phyloP scores from a whole-genome alignment of 2,113 vertebrate genomes.

The Alligator mississippiensis region DNA sequence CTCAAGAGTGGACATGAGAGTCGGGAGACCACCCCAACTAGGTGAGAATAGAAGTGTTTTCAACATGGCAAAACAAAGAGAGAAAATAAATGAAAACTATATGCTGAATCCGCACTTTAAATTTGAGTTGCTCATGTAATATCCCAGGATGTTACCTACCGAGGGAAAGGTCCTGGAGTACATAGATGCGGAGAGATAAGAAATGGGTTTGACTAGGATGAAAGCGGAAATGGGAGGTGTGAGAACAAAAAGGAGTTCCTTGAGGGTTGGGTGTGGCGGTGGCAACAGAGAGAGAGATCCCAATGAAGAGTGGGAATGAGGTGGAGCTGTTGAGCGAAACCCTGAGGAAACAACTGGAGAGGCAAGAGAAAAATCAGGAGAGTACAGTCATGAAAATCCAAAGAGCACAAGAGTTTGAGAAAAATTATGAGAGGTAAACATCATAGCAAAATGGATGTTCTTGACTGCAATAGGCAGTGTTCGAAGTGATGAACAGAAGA shows the following conservation, averaged over 20 bases:
- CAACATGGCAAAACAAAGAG: neutral
- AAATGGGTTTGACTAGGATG: neutral
- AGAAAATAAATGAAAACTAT: neutral
- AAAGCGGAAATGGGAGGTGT: neutral
- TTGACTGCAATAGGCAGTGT: neutral
- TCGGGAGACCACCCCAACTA: neutral
- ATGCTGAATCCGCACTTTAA: rapidly evolving
- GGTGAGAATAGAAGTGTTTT: rapidly evolving
- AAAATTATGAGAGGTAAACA: neutral
- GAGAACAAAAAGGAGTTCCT: neutral
- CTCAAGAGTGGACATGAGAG: rapidly evolving
- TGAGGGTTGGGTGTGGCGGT: neutral
- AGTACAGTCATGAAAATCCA: neutral
- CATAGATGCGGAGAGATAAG: neutral
- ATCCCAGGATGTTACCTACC: neutral
- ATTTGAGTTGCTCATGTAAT: neutral
- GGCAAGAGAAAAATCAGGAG: neutral
- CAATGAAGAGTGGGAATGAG: neutral
- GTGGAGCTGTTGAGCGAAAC: neutral
- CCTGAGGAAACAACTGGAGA: neutral
- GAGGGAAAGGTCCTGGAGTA: neutral
- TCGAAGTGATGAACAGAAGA: rapidly evolving
- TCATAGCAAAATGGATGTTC: neutral
- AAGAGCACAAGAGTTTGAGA: neutral
- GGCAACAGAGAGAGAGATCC: neutral